phyloP scores from a whole-genome alignment of 1,140 invertebrate genomes.

The Anadara kagoshimensis region DNA sequence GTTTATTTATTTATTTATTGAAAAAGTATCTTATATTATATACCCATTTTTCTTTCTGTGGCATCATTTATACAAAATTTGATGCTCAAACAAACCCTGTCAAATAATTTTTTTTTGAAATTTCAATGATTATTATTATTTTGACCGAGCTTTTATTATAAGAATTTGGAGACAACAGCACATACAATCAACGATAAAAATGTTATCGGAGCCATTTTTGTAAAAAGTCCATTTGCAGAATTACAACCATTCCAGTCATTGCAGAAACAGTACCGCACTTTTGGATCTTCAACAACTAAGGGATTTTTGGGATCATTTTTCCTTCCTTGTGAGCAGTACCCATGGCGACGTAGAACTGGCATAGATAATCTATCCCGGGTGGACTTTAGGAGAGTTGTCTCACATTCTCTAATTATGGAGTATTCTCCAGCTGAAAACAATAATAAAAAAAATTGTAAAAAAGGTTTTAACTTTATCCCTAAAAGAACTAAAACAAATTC shows the following conservation, averaged over 20 bases:
- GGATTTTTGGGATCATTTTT: conserved; percentile 68
- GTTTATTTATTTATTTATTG: too few relatives aligned
- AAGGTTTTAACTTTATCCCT: too few relatives aligned
- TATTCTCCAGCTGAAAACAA: conserved; percentile 58
- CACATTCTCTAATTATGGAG: conserved; percentile 68
- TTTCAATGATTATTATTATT: too few relatives aligned
- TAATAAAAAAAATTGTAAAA: not conserved
- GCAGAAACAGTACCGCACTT: conserved; percentile 70
- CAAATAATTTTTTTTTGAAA: too few relatives aligned
- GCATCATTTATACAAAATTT: too few relatives aligned
- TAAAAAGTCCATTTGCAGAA: conserved; percentile 42
- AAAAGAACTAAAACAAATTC: too few relatives aligned
- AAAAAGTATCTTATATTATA: too few relatives aligned
- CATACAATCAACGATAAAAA: conserved; percentile 4
- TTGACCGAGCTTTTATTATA: not conserved
- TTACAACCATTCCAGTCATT: conserved; percentile 73
- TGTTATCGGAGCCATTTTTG: conserved; percentile 30
- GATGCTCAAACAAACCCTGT: too few relatives aligned
- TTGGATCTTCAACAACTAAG: conserved; percentile 42
- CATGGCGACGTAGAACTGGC: conserved; percentile 70
- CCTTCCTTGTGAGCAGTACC: conserved; percentile 67
- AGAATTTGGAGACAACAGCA: not conserved
- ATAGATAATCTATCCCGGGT: conserved; percentile 64
- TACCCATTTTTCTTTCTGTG: too few relatives aligned
- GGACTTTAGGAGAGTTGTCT: conserved; percentile 60